Evolutionary conservation across 2,797 vertebrate species (phyloP), one percentile per base, ranked within the genome.

Genomic region (Harpagifer antarcticus): DNA sequence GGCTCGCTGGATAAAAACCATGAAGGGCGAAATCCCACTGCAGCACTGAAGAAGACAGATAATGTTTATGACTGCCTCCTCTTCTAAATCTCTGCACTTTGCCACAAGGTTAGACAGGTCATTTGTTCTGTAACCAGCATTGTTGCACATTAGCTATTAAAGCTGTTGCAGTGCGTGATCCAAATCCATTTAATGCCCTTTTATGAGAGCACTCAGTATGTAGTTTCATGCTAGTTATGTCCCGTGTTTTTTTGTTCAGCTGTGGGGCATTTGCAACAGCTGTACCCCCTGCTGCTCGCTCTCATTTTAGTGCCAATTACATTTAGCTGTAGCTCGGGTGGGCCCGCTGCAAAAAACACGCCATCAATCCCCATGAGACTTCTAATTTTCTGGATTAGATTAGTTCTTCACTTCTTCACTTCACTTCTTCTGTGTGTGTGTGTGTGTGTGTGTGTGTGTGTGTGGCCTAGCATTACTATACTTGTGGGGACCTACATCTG

Each of bases 261-360:
- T 60, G 0, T 13, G 11, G 53, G 83, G 56, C 76, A 48, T 59
- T 50, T 19, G 33, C 54, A 64, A 52, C 80, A 81, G 82, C 78
- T 85, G 76, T 71, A 70, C 70, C 66, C 66, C 84, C 84, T 40
- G 60, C 83, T 85, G 78, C 33, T 65, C 0, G 17, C 68, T 60
- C 40, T 63, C 15, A 14, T 74, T 78, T 65, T 65, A 60, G 20
- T 84, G 72, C 76, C 87, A 71, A 50, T 86, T 78, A 70, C 74
- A 83, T 80, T 58, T 72, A 47, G 59, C 8, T 70, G 59, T 33
- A 60, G 43, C 44, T 48, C 9, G 31, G 72, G 55, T 76, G 57
- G 19, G 49, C 83, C 73, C 33, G 56, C 81, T 76, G 77, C 6
- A 60, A 65, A 50, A 43, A 76, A 2, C 9, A 23, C 44, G n/a